A percentile compares a stretch with the other conserved stretches of the same genome.
Conservation (phyloP, 2,113 vertebrate genomes). For the Muntiacus reevesi region DNA sequence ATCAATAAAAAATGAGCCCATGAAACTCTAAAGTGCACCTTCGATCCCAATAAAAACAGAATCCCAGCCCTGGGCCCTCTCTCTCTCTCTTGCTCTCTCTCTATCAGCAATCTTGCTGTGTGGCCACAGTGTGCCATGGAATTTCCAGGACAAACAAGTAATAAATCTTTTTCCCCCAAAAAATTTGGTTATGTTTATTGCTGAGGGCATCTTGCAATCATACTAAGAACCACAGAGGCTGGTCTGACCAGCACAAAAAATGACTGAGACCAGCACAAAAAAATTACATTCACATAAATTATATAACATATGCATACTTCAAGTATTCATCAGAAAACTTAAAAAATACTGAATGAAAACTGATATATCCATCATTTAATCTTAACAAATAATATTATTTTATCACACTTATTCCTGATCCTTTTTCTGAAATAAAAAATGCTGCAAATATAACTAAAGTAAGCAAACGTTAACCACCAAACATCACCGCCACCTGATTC, state of each 20-base stretch:
- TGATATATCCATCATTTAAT: neutral
- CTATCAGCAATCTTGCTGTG: neutral
- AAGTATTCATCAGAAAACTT: neutral
- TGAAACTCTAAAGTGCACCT: neutral
- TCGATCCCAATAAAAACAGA: neutral
- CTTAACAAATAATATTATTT: neutral
- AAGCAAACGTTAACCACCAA: neutral
- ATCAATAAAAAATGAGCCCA: neutral
- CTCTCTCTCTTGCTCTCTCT: neutral
- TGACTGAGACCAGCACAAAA: neutral
- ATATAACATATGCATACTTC: neutral
- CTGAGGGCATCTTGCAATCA: neutral
- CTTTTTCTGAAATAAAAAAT: neutral
- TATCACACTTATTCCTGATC: neutral
- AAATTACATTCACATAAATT: neutral
- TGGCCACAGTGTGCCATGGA: neutral
- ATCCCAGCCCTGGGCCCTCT: neutral
- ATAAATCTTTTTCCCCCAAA: rapidly evolving
- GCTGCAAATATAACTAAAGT: neutral
- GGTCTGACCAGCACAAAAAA: neutral
- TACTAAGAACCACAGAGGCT: neutral
- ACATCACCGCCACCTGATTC: neutral
- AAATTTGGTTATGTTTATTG: neutral
- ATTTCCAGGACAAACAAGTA: neutral
- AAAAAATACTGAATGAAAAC: neutral